These are phyloP conservation scores for Coecobrya sp. DNA, from an alignment of 2,888 invertebrate species.

Conservation along the genomic window DNA sequence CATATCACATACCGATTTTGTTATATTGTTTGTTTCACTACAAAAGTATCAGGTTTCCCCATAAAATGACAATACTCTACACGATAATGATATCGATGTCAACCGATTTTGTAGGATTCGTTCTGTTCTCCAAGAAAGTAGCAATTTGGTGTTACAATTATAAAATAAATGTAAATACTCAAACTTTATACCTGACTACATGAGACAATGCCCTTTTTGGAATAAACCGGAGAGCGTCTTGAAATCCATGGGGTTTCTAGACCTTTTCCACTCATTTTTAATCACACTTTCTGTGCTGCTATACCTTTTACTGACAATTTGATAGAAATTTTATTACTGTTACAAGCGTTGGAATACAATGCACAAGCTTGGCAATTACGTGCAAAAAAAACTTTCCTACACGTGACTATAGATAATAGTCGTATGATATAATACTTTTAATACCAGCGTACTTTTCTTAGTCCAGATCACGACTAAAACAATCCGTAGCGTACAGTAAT, in stretches of 20 bases:
- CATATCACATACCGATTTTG: neutral
- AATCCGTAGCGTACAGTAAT: too few relatives aligned
- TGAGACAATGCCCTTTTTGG: slow-evolving; percentile 85
- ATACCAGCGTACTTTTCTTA: too few relatives aligned
- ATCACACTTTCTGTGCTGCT: neutral
- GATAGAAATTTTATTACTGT: neutral
- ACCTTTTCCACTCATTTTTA: slow-evolving; percentile 41
- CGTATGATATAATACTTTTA: too few relatives aligned
- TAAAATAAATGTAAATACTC: slow-evolving; percentile 43
- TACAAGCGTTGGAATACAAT: too few relatives aligned
- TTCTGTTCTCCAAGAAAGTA: neutral
- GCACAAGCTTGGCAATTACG: too few relatives aligned
- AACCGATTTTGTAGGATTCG: neutral
- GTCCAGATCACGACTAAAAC: too few relatives aligned
- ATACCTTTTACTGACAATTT: neutral
- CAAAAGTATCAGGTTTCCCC: neutral
- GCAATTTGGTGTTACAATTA: neutral
- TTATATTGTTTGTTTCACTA: slow-evolving; percentile 49
- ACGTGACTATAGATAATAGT: too few relatives aligned
- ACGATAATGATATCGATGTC: neutral
- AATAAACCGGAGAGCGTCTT: slow-evolving; percentile 84
- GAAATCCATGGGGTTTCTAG: slow-evolving; percentile 81
- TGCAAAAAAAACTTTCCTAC: too few relatives aligned
- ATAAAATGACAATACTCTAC: neutral
- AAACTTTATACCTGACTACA: slow-evolving; percentile 83